Percentiles rank a stretch among this genome's conserved stretches.
phyloP scores from a whole-genome alignment of 1,140 invertebrate genomes.

The Microplitis demolitor region DNA sequence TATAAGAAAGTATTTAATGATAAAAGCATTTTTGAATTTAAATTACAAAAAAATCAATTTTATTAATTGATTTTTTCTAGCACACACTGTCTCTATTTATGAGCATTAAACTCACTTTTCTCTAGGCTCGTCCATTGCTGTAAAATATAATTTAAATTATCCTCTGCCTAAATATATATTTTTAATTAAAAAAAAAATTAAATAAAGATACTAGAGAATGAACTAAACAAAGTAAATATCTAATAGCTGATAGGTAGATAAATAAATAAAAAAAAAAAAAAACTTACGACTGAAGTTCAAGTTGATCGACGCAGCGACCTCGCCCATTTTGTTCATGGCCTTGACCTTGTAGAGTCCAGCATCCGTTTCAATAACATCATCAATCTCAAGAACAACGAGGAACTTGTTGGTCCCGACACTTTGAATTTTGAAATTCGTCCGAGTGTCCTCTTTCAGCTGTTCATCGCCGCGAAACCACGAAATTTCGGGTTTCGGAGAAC shows the following conservation, averaged over 20 bases:
- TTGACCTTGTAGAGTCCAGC: slow-evolving; percentile 97
- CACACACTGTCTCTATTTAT: background rate
- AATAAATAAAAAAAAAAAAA: background rate
- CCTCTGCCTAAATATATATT: background rate
- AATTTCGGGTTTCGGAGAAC: slow-evolving; percentile 87
- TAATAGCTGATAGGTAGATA: background rate
- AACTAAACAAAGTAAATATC: background rate
- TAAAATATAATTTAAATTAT: slow-evolving; percentile 58
- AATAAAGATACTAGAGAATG: background rate
- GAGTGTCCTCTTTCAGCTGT: slow-evolving; percentile 77
- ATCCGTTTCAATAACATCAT: slow-evolving; percentile 94
- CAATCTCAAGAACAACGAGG: slow-evolving; percentile 88
- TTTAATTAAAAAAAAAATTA: background rate
- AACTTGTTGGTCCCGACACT: slow-evolving; percentile 85
- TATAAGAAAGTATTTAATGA: background rate
- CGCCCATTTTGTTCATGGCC: slow-evolving; percentile 96
- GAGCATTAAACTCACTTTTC: slow-evolving; percentile 73
- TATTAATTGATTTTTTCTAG: background rate
- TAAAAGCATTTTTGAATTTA: background rate
- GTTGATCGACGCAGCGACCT: slow-evolving; percentile 97
- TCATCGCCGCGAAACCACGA: slow-evolving; percentile 89
- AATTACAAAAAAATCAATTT: too few relatives aligned
- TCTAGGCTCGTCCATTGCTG: slow-evolving; percentile 82
- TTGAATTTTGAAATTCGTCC: slow-evolving; percentile 86
- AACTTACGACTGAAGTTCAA: slow-evolving; percentile 98